Evolutionary conservation across 2,797 vertebrate species (phyloP).

Genomic region (Hozukius guyotensis): DNA sequence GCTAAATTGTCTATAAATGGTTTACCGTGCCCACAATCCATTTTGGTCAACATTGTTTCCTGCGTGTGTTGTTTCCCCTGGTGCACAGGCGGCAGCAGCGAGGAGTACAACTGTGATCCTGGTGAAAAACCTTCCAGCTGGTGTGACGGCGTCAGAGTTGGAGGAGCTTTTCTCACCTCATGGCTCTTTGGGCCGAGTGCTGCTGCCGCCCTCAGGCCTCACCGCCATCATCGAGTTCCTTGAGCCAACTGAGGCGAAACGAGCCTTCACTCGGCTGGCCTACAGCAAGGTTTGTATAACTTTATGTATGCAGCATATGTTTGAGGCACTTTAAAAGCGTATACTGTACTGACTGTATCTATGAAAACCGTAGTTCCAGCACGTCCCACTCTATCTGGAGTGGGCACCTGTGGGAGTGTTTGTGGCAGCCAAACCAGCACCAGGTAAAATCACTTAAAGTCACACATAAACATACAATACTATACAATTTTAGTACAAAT

Average conservation of each 20-base stretch:
- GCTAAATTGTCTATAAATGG: not conserved
- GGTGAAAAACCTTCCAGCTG: conserved; percentile 93
- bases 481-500: not conserved
- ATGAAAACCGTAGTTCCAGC: conserved; percentile 86
- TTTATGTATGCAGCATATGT: not conserved
- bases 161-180: conserved; percentile 86
- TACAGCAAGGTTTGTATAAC: conserved; percentile 89
- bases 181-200: conserved; percentile 90
- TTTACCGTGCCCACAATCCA: not conserved
- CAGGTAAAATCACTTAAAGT: conserved; percentile 50
- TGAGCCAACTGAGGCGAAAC: conserved; percentile 92
- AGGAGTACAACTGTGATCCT: conserved; percentile 92
- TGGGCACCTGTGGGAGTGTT: conserved; percentile 95
- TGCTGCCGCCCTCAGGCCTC: conserved; percentile 93
- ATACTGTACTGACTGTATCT: not conserved
- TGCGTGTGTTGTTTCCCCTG: not conserved
- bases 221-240: conserved; percentile 94
- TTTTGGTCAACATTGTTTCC: not conserved
- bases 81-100: conserved; percentile 84
- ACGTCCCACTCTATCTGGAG: conserved; percentile 92
- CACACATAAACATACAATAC: not conserved
- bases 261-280: conserved; percentile 90
- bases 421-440: conserved; percentile 61
- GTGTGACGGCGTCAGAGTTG: conserved; percentile 80
- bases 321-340: not conserved